Conservation (phyloP, 2,113 vertebrate genomes). For the Morone chrysops region DNA sequence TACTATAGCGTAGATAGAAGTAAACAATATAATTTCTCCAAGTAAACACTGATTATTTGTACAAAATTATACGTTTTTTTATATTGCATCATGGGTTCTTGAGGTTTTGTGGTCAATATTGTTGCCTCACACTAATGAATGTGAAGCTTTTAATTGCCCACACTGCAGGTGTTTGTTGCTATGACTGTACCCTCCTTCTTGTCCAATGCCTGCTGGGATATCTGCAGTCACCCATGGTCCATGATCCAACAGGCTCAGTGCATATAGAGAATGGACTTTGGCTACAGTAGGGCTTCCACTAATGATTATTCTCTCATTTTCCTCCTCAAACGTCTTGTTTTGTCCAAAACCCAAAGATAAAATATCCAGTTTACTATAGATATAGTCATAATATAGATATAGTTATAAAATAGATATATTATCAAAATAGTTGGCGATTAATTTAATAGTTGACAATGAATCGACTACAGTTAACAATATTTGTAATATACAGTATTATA, state of each 20-base stretch:
- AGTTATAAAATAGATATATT: too few species aligned
- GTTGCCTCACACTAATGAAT: not conserved
- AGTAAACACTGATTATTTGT: too few species aligned
- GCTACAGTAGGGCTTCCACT: not conserved
- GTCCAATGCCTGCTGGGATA: not conserved
- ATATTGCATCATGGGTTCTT: too few species aligned
- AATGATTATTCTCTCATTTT: too few species aligned
- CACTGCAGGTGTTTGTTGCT: not conserved
- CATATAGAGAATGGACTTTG: not conserved
- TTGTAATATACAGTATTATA: not conserved
- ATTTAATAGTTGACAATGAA: too few species aligned
- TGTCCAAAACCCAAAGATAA: too few species aligned
- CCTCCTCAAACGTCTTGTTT: too few species aligned
- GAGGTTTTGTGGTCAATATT: not conserved
- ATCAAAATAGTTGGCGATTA: too few species aligned
- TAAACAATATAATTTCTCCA: not conserved
- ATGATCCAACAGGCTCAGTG: too few species aligned
- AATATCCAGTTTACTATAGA: too few species aligned
- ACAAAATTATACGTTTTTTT: too few species aligned
- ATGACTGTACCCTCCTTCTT: not conserved
- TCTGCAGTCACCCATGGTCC: not conserved
- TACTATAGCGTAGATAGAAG: not conserved
- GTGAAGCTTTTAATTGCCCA: not conserved
- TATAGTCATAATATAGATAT: too few species aligned
- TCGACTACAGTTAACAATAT: not conserved